These are phyloP conservation scores for Thecophora atra DNA, from an alignment of 2,888 invertebrate species.

Conservation along the genomic window DNA sequence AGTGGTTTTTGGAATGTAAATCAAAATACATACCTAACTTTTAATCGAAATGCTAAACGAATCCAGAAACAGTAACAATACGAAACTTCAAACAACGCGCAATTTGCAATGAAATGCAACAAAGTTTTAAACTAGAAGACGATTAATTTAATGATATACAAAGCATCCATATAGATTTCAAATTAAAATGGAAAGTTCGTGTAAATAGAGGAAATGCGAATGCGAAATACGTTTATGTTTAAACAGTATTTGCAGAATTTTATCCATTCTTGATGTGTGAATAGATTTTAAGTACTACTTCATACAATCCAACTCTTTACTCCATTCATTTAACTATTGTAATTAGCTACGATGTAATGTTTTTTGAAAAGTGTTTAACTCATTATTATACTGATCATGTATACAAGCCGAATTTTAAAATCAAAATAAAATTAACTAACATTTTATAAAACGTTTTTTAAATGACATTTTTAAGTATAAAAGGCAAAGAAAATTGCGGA, in stretches of 20 bases:
- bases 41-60: constrained; percentile 44
- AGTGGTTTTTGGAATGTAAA: constrained; percentile 39
- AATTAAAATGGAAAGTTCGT: constrained; percentile 34
- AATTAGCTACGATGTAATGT: constrained; percentile 13
- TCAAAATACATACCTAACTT: constrained; percentile 25
- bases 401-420: constrained; percentile 29
- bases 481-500: too few relatives aligned
- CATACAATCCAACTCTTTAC: constrained; percentile 17
- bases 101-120: constrained; percentile 46
- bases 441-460: too few relatives aligned
- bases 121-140: constrained; percentile 44
- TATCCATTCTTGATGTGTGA: constrained; percentile 30
- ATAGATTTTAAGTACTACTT: constrained; percentile 24
- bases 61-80: constrained; percentile 45
- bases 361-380: constrained; percentile 10
- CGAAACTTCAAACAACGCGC: constrained; percentile 46
- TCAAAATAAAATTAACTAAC: not conserved
- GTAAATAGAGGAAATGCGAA: constrained; percentile 37
- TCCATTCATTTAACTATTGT: constrained; percentile 22
- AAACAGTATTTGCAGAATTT: constrained; percentile 28
- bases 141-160: constrained; percentile 35
- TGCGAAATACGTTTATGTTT: constrained; percentile 33
- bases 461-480: too few relatives aligned
- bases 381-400: constrained; percentile 17
- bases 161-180: constrained; percentile 16